Conservation (phyloP, 1,140 invertebrate genomes). For the Nephila pilipes region DNA sequence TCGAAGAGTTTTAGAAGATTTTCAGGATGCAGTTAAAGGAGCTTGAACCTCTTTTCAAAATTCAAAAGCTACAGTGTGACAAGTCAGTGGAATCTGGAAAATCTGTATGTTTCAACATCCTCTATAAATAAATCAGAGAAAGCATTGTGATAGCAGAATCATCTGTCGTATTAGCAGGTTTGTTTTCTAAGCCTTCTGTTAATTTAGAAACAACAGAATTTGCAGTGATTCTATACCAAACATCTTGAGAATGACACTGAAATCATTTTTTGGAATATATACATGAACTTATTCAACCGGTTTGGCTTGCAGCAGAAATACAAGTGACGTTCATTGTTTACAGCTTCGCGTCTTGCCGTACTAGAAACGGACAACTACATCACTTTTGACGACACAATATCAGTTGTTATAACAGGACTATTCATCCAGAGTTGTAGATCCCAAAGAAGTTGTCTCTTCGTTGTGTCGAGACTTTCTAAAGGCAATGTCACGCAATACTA, state of each 20-base stretch:
- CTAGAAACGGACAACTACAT: neutral
- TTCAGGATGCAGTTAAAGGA: neutral
- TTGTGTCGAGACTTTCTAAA: neutral
- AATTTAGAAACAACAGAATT: neutral
- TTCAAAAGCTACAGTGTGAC: neutral
- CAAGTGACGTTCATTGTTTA: constrained; percentile 33
- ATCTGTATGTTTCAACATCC: neutral
- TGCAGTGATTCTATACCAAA: constrained; percentile 4
- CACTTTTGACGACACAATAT: constrained; percentile 53
- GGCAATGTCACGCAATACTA: neutral
- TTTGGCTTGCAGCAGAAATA: constrained; percentile 54
- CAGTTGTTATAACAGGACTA: constrained; percentile 11
- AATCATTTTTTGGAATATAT: constrained; percentile 24
- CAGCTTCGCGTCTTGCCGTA: neutral
- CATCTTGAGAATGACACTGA: constrained; percentile 40
- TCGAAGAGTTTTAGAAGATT: constrained; percentile 41
- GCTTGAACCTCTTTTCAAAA: neutral
- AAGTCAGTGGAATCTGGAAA: neutral
- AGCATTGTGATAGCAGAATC: neutral
- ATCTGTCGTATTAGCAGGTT: neutral
- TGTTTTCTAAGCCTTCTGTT: neutral
- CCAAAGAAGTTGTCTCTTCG: constrained; percentile 3
- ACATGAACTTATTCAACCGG: constrained; percentile 37
- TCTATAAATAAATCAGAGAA: neutral
- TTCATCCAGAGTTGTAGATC: constrained; percentile 46